Evolutionary conservation across 2,888 invertebrate species (phyloP).

Genomic region (Zelleria hepariella): DNA sequence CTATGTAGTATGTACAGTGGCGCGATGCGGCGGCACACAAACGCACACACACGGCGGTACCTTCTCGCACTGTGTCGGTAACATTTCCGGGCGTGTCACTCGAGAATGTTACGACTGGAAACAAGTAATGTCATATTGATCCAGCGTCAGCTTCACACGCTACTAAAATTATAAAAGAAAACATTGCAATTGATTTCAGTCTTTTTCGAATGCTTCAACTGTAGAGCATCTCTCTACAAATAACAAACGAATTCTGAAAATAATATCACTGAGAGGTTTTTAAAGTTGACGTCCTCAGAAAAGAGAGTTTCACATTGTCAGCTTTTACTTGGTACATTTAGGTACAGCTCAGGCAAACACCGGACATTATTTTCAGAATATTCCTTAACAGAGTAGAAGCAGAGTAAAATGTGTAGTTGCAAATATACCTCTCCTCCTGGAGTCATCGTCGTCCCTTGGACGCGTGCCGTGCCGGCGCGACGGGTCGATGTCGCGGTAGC

Average conservation of each 20-base stretch:
- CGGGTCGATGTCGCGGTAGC: conserved; percentile 56
- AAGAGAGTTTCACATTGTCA: too few species aligned
- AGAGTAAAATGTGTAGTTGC: too few species aligned
- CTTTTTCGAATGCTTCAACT: background rate
- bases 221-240: background rate
- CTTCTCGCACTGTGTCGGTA: conserved; percentile 40
- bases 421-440: conserved; percentile 43
- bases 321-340: too few species aligned
- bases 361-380: too few species aligned
- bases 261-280: background rate
- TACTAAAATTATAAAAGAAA: background rate
- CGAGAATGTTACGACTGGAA: conserved; percentile 65
- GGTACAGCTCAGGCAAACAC: too few species aligned
- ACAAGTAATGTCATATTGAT: conserved; percentile 8
- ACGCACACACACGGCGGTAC: conserved; percentile 24
- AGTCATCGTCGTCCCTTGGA: conserved; percentile 40
- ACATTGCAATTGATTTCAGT: background rate
- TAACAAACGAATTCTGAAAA: background rate
- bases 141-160: background rate
- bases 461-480: conserved; percentile 38
- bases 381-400: too few species aligned
- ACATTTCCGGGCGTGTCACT: conserved; percentile 47
- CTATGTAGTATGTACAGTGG: background rate
- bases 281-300: background rate
- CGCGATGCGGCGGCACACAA: conserved; percentile 12